Evolutionary conservation across 1,140 invertebrate genomes (phyloP).

Genomic region (Pogonognathellus flavescens): DNA sequence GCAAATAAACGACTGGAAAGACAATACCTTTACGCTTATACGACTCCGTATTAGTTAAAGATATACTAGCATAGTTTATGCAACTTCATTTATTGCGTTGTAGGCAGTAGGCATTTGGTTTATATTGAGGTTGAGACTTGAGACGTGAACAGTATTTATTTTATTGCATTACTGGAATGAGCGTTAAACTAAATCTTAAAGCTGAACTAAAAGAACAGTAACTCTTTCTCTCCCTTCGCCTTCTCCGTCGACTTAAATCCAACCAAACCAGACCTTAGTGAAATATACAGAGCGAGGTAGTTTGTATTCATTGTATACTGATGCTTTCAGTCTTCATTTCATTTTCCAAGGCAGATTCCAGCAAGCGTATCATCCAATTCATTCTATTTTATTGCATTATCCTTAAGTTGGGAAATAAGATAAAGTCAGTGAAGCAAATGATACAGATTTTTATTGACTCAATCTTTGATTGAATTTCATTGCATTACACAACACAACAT

Average conservation of each 20-base stretch:
- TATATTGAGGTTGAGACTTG: constrained; percentile 29
- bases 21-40: too few species aligned
- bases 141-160: constrained; percentile 45
- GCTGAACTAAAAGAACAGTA: background rate
- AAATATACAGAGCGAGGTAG: background rate
- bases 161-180: constrained; percentile 45
- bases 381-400: constrained; percentile 40
- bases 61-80: too few species aligned
- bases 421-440: constrained; percentile 26
- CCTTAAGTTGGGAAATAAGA: background rate
- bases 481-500: background rate
- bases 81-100: background rate
- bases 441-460: constrained; percentile 41
- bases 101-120: background rate
- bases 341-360: constrained; percentile 12
- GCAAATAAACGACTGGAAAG: too few species aligned
- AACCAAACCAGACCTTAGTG: background rate
- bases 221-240: constrained; percentile 10
- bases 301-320: background rate
- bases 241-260: constrained; percentile 32
- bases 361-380: constrained; percentile 32
- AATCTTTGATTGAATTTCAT: constrained; percentile 37
- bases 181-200: constrained; percentile 42
- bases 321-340: constrained; percentile 35
- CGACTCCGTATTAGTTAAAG: too few species aligned